phyloP scores from a whole-genome alignment of 2,113 vertebrate species.

The Rhynchomys soricoides region DNA sequence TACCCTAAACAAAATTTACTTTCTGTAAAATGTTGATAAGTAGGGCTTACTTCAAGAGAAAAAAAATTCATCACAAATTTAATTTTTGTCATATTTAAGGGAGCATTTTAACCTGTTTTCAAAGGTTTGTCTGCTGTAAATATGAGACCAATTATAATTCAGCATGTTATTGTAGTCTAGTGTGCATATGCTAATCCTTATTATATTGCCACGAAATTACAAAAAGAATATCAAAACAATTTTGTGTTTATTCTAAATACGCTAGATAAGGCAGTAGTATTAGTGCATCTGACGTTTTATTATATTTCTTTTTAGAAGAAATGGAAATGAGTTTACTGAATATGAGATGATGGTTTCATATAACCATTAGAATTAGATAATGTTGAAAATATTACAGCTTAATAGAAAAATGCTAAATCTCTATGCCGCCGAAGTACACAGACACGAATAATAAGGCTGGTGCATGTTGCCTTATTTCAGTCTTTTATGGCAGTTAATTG shows the following conservation, averaged over 20 bases:
- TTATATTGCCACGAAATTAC: constrained; percentile 82
- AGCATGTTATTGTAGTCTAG: constrained; percentile 80
- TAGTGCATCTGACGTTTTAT: constrained; percentile 78
- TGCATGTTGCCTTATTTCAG: constrained; percentile 28
- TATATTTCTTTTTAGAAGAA: constrained; percentile 75
- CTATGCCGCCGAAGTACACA: constrained; percentile 52
- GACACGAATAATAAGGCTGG: constrained; percentile 46
- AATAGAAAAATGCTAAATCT: constrained; percentile 59
- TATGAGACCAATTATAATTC: constrained; percentile 84
- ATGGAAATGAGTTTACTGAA: constrained; percentile 77
- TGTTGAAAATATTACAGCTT: constrained; percentile 67
- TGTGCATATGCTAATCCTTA: constrained; percentile 83
- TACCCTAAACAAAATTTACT: constrained; percentile 70
- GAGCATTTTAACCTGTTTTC: constrained; percentile 82
- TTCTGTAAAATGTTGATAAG: constrained; percentile 77
- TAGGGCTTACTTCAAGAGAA: constrained; percentile 64
- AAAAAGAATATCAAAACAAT: constrained; percentile 79
- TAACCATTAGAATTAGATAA: constrained; percentile 68
- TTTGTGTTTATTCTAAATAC: constrained; percentile 81
- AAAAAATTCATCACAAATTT: constrained; percentile 71
- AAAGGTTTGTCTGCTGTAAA: constrained; percentile 82
- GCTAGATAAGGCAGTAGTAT: constrained; percentile 73
- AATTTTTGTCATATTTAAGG: constrained; percentile 81
- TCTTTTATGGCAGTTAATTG: constrained; percentile 38
- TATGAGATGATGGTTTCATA: constrained; percentile 72